Conservation (phyloP, 2,888 invertebrate genomes). For the Stratiomys singularior region DNA sequence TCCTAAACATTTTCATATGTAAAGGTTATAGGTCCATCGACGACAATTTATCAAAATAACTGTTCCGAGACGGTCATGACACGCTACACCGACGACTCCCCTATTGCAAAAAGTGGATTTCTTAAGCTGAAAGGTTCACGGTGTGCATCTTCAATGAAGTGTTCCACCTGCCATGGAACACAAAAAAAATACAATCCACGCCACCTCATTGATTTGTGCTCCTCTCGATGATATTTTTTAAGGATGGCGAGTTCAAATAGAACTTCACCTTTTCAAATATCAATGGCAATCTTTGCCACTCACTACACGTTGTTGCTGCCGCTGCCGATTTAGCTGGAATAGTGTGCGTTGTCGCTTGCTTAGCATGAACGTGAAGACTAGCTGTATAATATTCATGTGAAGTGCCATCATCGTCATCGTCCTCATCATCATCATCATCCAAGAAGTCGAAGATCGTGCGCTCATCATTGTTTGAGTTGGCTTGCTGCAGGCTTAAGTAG, state of each 20-base stretch:
- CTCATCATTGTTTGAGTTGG: conserved; percentile 33
- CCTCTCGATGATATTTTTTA: conserved; percentile 33
- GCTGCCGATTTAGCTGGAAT: background rate
- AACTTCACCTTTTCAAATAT: conserved; percentile 41
- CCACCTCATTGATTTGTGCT: conserved; percentile 17
- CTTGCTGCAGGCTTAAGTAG: conserved; percentile 19
- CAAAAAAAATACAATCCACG: background rate
- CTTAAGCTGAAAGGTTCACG: background rate
- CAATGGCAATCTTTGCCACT: conserved; percentile 39
- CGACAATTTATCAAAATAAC: conserved; percentile 14
- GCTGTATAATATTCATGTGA: background rate
- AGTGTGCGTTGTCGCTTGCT: conserved; percentile 6
- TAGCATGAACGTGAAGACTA: conserved; percentile 7
- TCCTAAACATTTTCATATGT: background rate
- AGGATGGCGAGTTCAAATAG: conserved; percentile 19
- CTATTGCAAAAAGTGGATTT: background rate
- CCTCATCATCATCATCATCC: conserved; percentile 14
- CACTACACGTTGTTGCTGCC: conserved; percentile 11
- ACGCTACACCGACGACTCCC: background rate
- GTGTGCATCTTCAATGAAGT: background rate
- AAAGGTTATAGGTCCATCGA: background rate
- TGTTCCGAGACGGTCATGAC: background rate
- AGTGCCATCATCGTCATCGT: conserved; percentile 10
- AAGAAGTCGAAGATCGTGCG: conserved; percentile 39
- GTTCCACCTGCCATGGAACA: background rate